phyloP scores from a whole-genome alignment of 2,888 invertebrate species.

The Ganaspis brasiliensis region DNA sequence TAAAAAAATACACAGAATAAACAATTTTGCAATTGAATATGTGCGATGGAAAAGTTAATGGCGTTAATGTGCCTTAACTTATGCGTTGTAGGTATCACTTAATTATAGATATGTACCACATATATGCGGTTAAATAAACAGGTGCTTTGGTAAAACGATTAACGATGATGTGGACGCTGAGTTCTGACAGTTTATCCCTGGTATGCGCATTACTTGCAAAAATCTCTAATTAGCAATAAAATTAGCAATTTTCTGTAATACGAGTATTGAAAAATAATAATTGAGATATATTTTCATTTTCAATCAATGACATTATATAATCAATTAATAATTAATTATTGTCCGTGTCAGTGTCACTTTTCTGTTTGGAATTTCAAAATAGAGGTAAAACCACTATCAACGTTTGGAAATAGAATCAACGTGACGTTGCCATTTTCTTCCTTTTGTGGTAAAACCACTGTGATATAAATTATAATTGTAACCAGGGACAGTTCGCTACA shows the following conservation, averaged over 20 bases:
- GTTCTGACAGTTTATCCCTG: conserved; percentile 8
- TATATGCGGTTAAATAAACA: conserved; percentile 14
- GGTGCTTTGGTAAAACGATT: conserved; percentile 18
- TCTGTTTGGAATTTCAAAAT: too few relatives aligned
- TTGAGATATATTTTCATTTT: neutral
- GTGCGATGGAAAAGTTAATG: neutral
- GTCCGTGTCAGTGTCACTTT: too few relatives aligned
- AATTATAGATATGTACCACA: conserved; percentile 20
- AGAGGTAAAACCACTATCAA: too few relatives aligned
- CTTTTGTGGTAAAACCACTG: too few relatives aligned
- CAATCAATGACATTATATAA: neutral
- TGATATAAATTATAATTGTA: too few relatives aligned
- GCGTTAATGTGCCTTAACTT: conserved; percentile 16
- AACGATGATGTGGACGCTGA: conserved; percentile 25
- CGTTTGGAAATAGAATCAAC: too few relatives aligned
- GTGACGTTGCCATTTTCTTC: too few relatives aligned
- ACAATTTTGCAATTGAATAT: conserved; percentile 10
- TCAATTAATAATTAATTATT: neutral
- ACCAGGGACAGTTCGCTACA: too few relatives aligned
- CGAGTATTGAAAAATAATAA: conserved; percentile 2
- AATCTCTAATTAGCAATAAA: conserved; percentile 31
- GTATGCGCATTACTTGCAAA: conserved; percentile 26
- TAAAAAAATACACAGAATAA: neutral
- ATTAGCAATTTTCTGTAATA: neutral
- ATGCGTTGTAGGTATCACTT: conserved; percentile 5